phyloP scores from a whole-genome alignment of 2,113 vertebrate species.

The Zingel zingel region DNA sequence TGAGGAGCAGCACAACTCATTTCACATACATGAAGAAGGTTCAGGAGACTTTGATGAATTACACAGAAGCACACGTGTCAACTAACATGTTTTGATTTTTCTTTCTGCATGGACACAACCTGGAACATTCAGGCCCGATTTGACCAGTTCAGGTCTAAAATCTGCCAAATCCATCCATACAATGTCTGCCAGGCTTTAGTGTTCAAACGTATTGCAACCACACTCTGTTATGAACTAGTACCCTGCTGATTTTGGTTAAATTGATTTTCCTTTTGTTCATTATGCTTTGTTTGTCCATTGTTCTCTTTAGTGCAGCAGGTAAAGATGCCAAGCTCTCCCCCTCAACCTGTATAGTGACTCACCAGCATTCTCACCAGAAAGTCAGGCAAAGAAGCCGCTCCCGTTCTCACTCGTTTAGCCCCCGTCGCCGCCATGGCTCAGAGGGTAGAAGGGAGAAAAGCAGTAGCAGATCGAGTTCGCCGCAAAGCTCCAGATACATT shows the following conservation, averaged over 20 bases:
- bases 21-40: no score
- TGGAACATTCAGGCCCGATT: background rate
- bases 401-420: conserved; percentile 66
- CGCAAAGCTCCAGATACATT: background rate
- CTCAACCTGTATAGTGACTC: conserved; percentile 24
- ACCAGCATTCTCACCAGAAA: conserved; percentile 36
- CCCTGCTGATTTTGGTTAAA: no score
- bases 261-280: no score
- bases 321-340: conserved; percentile 8
- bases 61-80: no score
- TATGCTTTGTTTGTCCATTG: background rate
- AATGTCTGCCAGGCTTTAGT: no score
- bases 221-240: no score
- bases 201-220: no score
- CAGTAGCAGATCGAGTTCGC: conserved; percentile 43
- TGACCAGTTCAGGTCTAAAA: background rate
- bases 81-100: background rate
- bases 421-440: conserved; percentile 45
- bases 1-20: no score
- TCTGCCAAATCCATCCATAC: no score
- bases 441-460: conserved; percentile 13
- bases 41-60: no score
- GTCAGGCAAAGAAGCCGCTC: conserved; percentile 21
- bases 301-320: conserved; percentile 12
- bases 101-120: background rate